Evolutionary conservation across 2,113 vertebrate species (phyloP).

Genomic region (Oreochromis niloticus): DNA sequence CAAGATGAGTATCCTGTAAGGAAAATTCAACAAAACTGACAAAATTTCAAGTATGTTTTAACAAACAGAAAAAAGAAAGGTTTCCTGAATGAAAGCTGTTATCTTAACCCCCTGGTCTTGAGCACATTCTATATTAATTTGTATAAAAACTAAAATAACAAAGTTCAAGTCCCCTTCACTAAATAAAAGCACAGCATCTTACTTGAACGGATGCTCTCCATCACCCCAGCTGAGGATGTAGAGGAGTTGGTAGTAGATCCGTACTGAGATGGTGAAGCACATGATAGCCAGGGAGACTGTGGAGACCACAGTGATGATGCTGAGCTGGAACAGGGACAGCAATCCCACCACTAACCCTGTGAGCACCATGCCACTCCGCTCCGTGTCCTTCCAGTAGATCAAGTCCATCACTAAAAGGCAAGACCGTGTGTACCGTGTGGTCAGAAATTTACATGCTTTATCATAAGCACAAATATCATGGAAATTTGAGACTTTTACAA

Average conservation of each 20-base stretch:
- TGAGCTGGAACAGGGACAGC: constrained; percentile 85
- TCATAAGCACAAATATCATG: background rate
- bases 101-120: background rate
- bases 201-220: constrained; percentile 82
- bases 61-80: background rate
- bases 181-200: constrained; percentile 41
- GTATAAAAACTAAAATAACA: background rate
- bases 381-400: constrained; percentile 84
- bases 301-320: constrained; percentile 81
- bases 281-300: constrained; percentile 77
- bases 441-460: background rate
- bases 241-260: constrained; percentile 80
- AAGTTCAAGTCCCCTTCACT: background rate
- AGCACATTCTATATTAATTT: background rate
- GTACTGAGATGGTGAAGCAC: constrained; percentile 80
- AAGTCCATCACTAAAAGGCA: constrained; percentile 74
- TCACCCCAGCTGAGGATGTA: constrained; percentile 73
- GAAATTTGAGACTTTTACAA: background rate
- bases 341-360: constrained; percentile 79
- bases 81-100: background rate
- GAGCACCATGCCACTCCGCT: constrained; percentile 78
- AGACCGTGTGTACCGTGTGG: background rate
- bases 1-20: background rate
- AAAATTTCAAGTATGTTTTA: background rate
- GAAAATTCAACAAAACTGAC: background rate